These are phyloP conservation scores for Nipponia nippon DNA, from an alignment of 2,113 vertebrate genomes.

Conservation along the genomic window DNA sequence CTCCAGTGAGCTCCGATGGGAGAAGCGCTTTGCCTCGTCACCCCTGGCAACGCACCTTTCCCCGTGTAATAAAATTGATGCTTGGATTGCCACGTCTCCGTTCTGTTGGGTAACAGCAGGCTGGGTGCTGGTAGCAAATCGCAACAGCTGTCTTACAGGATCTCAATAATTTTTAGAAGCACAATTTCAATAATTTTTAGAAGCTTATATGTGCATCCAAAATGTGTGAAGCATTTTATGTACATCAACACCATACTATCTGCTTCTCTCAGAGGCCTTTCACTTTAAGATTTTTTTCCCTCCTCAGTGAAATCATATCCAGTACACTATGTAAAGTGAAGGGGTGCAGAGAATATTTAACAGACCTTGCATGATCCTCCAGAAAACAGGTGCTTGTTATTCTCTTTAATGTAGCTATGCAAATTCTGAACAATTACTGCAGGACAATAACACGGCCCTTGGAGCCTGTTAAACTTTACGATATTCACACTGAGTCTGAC, in stretches of 20 bases:
- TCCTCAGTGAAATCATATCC: not conserved
- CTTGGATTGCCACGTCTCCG: not conserved
- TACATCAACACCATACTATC: not conserved
- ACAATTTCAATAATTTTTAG: not conserved
- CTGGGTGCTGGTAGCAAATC: not conserved
- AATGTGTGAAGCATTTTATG: not conserved
- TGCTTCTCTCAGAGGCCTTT: not conserved
- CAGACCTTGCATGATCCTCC: not conserved
- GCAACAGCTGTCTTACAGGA: not conserved
- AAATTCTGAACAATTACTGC: not conserved
- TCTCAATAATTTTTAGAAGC: not conserved
- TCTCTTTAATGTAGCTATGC: not conserved
- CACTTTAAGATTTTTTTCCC: not conserved
- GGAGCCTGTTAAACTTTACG: not conserved
- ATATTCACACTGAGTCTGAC: not conserved
- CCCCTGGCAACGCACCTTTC: not conserved
- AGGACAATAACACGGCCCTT: not conserved
- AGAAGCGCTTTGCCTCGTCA: accelerated
- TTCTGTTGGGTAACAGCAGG: not conserved
- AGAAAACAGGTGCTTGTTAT: not conserved
- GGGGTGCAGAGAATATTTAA: not conserved
- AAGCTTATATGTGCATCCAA: not conserved
- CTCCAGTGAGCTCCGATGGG: not conserved
- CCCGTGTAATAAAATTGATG: not conserved
- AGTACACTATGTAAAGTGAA: too few relatives aligned